A percentile compares a stretch with the other conserved stretches of the same genome.
phyloP scores from a whole-genome alignment of 2,797 vertebrate genomes.

The Myiotriccus ornatus region DNA sequence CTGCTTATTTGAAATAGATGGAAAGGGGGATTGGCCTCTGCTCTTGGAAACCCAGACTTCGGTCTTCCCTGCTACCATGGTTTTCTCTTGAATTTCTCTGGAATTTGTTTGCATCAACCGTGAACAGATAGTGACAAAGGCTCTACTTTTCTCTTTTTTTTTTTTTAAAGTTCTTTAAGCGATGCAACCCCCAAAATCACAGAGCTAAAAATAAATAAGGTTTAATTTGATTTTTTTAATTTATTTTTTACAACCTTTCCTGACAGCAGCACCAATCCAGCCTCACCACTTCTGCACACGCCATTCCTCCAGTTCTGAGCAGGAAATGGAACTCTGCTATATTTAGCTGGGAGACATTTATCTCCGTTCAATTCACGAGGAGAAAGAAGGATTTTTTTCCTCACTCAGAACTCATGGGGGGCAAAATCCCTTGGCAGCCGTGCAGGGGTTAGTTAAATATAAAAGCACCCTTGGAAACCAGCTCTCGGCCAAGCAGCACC shows the following conservation, averaged over 20 bases:
- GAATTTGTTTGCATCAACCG: background rate
- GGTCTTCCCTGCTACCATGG: background rate
- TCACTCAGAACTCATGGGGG: background rate
- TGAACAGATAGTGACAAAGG: background rate
- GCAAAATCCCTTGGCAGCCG: conserved; percentile 24
- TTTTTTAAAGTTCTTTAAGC: background rate
- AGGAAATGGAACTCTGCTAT: background rate
- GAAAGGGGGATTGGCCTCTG: background rate
- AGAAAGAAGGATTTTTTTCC: background rate
- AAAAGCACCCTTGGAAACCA: conserved; percentile 35
- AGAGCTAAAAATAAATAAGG: background rate
- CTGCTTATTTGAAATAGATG: background rate
- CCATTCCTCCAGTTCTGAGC: background rate
- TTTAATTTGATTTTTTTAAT: background rate
- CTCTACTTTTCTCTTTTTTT: background rate
- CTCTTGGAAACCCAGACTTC: background rate
- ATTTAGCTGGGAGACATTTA: background rate
- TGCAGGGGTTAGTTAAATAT: conserved; percentile 47
- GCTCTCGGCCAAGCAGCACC: conserved; percentile 5
- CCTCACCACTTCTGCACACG: background rate
- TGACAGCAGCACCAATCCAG: background rate
- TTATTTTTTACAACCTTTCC: background rate
- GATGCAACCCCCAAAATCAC: background rate
- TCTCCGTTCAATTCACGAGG: background rate
- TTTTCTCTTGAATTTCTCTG: background rate